Evolutionary conservation across 2,797 vertebrate species (phyloP), one percentile per base, ranked within the genome.

Genomic region (Manis javanica): DNA sequence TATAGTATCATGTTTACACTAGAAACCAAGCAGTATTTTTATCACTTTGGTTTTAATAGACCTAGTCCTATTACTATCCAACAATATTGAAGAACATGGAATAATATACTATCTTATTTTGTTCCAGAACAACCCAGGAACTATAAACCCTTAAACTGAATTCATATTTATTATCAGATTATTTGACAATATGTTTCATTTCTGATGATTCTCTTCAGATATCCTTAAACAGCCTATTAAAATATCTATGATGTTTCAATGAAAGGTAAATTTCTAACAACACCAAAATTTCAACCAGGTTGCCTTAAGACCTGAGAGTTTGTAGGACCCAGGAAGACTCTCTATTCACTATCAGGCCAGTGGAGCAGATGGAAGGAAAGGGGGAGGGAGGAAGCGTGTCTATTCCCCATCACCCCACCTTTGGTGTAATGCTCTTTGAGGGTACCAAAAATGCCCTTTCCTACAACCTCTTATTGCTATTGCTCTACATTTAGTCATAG

Each of bases 1-100:
- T 81, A 46, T 95, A 87, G 39, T 83, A 85, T 74, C 49, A 77
- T 96, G 66, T 94, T 87, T 61, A 64, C 11, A 16, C 23, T 61
- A 1, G 68, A 94, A 37, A 87, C 10, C 16, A 87, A 83, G 34
- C 24, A 64, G 1, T 51, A 29, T 59, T 91, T 83, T 88, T 74
- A 78, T 16, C 69, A 29, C 6, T 64, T 74, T 75, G 4, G 11
- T 71, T 94, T 75, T 69, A 66, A 39, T 84, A 53, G 19, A 63
- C 2, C 7, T 61, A n/a, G 3, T 85, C 75, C 15, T 19, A 66
- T 59, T 69, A 57, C 29, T 59, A 95, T 66, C 18, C 0, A 63
- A 11, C 1, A 51, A 39, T 39, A n/a, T 1, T 53, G 7, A 7
- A 66, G 31, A 2, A 49, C 49, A 46, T 26, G 2, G 16, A 78